Base-by-base conservation (phyloP, 2,888 invertebrate species). In the Cerastis rubricosa region DNA sequence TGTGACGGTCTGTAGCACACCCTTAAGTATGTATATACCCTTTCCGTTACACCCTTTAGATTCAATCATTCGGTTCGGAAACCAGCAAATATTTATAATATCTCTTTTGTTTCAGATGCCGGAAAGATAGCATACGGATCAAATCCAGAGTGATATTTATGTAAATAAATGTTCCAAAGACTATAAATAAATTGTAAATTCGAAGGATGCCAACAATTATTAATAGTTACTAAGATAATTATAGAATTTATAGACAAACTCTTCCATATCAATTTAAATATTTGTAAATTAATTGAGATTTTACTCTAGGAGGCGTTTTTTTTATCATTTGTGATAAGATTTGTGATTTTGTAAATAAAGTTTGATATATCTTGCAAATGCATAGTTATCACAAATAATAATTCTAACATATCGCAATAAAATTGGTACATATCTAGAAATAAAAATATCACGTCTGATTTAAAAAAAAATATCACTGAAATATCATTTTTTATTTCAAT, bases 121-220 rank as follows among this genome's bases (percentile, higher is more conserved):
- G 49, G 94, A 93, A 76, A 96, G 96, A 93, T 96, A 96, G 92
- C 96, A 95, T 87, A 90, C 89, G 91, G 91, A 89, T 76, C 59
- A 71, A 51, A 67, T 68, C 59, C 76, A 77, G 74, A 68, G 86
- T 79, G 77, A 77, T 57, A 59, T 29, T 25, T 25, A 71, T 91
- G 89, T 91, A 91, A 89, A 91, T 91, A 92, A 72, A 80, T 71
- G 59, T 85, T 80, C 71, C 76, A 89, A 91, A 91, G 89, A 90
- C 91, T 91, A 89, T 89, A 78, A 74, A 79, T 79, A 78, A 71
- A 90, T 89, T 94, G 92, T 94, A 93, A 91, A 93, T 92, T 93
- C 91, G 89, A 88, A 85, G 87, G 90, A 92, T 93, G 94, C 94
- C 94, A 94, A 94, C 89, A 91, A 89, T 74, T 85, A 85, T 74